These are phyloP conservation scores for Macropis europaea DNA, from an alignment of 2,888 invertebrate species.

Conservation along the genomic window DNA sequence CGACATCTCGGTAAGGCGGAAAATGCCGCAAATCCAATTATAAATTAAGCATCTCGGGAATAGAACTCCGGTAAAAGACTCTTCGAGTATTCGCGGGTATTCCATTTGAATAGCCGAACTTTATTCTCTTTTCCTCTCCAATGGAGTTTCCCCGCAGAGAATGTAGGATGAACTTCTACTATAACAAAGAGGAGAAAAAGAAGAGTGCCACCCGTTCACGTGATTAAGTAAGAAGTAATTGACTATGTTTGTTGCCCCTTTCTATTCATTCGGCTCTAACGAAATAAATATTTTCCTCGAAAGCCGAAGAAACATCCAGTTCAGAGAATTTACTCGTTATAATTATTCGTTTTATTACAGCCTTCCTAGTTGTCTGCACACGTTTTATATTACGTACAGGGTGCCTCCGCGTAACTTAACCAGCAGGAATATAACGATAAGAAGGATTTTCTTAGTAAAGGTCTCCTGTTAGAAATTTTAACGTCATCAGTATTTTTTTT, in stretches of 20 bases:
- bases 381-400: too few relatives aligned
- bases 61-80: slow-evolving; percentile 40
- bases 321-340: too few relatives aligned
- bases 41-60: slow-evolving; percentile 53
- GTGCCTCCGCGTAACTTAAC: too few relatives aligned
- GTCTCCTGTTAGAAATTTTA: too few relatives aligned
- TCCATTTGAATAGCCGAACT: slow-evolving; percentile 38
- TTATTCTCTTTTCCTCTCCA: slow-evolving; percentile 28
- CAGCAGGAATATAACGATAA: too few relatives aligned
- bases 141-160: slow-evolving; percentile 1
- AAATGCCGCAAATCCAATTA: slow-evolving; percentile 56
- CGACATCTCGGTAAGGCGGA: slow-evolving; percentile 45
- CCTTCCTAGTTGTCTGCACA: too few relatives aligned
- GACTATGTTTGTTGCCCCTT: too few relatives aligned
- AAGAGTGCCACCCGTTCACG: not conserved
- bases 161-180: slow-evolving; percentile 1
- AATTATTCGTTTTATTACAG: too few relatives aligned
- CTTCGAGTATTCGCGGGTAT: slow-evolving; percentile 29
- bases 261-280: not conserved
- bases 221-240: not conserved
- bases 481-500: too few relatives aligned
- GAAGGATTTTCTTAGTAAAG: too few relatives aligned
- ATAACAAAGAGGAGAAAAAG: not conserved
- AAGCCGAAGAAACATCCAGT: too few relatives aligned
- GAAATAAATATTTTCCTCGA: too few relatives aligned